Evolutionary conservation across 2,113 vertebrate species (phyloP).

Genomic region (Nycticorax nycticorax): DNA sequence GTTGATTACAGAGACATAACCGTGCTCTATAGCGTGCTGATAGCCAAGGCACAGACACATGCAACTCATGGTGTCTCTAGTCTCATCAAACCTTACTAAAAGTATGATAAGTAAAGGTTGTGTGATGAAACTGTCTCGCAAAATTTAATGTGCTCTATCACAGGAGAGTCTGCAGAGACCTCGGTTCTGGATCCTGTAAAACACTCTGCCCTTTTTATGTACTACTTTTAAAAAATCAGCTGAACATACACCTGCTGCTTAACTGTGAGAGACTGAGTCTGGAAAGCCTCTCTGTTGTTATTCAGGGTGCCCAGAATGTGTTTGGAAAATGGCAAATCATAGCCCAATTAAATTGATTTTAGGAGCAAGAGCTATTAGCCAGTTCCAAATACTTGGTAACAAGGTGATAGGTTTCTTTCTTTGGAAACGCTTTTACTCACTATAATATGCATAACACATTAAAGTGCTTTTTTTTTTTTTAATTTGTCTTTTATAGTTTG

Average conservation of each 20-base stretch:
- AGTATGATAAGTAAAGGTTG: background rate
- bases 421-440: background rate
- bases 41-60: background rate
- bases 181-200: background rate
- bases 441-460: background rate
- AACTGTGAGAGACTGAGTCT: background rate
- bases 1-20: background rate
- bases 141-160: background rate
- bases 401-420: background rate
- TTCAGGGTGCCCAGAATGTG: background rate
- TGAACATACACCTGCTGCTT: background rate
- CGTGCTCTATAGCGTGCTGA: accelerated
- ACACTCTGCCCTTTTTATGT: background rate
- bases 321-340: background rate
- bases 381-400: background rate
- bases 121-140: background rate
- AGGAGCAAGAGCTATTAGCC: background rate
- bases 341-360: background rate
- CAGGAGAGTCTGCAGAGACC: background rate
- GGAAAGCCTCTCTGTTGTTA: background rate
- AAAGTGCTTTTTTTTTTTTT: background rate
- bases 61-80: background rate
- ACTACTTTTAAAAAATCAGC: background rate
- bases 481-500: slow-evolving; percentile 77
- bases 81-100: background rate